Conservation (phyloP, 2,113 vertebrate genomes). For the Ia io region DNA sequence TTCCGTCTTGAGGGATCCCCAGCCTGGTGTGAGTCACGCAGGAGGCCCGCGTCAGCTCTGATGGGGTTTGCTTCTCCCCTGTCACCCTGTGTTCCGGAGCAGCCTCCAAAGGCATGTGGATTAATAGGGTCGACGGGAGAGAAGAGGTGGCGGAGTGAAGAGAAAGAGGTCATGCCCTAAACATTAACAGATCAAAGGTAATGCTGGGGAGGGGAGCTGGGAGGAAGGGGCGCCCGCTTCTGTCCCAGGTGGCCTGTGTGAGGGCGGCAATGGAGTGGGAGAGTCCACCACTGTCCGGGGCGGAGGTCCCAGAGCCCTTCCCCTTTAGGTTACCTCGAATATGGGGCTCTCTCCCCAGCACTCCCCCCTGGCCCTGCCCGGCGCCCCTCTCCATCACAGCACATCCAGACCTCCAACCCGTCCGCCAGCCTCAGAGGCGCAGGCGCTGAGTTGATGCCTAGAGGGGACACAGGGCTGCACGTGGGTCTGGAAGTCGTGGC, state of each 20-base stretch:
- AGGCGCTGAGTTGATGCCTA: neutral
- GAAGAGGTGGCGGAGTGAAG: neutral
- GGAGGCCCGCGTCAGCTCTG: neutral
- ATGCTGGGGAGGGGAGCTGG: neutral
- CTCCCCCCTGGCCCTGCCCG: neutral
- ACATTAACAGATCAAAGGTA: neutral
- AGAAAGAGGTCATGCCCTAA: neutral
- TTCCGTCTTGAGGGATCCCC: neutral
- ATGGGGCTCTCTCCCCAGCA: rapidly evolving
- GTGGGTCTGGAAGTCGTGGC: rapidly evolving
- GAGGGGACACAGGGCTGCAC: neutral
- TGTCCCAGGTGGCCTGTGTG: neutral
- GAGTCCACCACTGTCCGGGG: neutral
- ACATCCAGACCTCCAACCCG: neutral
- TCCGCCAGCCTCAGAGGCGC: neutral
- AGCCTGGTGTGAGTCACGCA: neutral
- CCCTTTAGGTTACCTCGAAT: neutral
- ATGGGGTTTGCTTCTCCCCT: neutral
- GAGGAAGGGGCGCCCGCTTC: neutral
- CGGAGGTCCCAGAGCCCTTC: neutral
- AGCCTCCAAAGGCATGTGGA: neutral
- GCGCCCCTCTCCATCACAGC: rapidly evolving
- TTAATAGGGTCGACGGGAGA: neutral
- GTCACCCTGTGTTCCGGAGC: neutral
- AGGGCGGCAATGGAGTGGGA: no score